phyloP scores from a whole-genome alignment of 2,888 invertebrate genomes.

The Silvanus unidentatus region DNA sequence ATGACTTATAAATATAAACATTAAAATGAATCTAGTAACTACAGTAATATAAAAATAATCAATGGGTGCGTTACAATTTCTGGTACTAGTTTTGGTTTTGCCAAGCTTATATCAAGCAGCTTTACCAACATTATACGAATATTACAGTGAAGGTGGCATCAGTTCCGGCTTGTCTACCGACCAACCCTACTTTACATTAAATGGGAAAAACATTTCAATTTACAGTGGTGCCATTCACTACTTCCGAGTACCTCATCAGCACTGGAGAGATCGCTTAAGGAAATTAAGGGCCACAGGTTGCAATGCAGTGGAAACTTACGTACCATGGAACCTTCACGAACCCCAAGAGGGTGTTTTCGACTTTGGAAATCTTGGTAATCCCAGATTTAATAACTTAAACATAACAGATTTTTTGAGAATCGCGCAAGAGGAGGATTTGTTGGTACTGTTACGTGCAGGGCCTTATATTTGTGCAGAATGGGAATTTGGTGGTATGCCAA shows the following conservation, averaged over 20 bases:
- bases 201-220: slow-evolving; percentile 41
- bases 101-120: not conserved
- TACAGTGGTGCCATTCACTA: slow-evolving; percentile 67
- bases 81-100: too few relatives aligned
- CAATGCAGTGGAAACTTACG: slow-evolving; percentile 76
- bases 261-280: slow-evolving; percentile 72
- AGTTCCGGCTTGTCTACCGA: slow-evolving; percentile 27
- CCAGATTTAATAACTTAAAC: slow-evolving; percentile 48
- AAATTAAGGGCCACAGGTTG: slow-evolving; percentile 77
- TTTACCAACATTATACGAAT: slow-evolving; percentile 41
- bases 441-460: slow-evolving; percentile 78
- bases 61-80: too few relatives aligned
- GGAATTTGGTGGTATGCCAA: slow-evolving; percentile 54
- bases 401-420: slow-evolving; percentile 60
- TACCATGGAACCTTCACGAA: slow-evolving; percentile 87
- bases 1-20: too few relatives aligned
- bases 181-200: slow-evolving; percentile 38
- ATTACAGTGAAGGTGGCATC: slow-evolving; percentile 42
- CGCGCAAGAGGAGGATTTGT: slow-evolving; percentile 60
- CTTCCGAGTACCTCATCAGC: slow-evolving; percentile 69
- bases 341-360: slow-evolving; percentile 58
- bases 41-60: too few relatives aligned
- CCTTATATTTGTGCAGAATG: slow-evolving; percentile 92
- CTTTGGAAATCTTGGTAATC: slow-evolving; percentile 60
- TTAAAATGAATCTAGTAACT: too few relatives aligned